These are phyloP conservation scores for Synergus laeviventris DNA, from an alignment of 2,888 invertebrate species.

Conservation along the genomic window DNA sequence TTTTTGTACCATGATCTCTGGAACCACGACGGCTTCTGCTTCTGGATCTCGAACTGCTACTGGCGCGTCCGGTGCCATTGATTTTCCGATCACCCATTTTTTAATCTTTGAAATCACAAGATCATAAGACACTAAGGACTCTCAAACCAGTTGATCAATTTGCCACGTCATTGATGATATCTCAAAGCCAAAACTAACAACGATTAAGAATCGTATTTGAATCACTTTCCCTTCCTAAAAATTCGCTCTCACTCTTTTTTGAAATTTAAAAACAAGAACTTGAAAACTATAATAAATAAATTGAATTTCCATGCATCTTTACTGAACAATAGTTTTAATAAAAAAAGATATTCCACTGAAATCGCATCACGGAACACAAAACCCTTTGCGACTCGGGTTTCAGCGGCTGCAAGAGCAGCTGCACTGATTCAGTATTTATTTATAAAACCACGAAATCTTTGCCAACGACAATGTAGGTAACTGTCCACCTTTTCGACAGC, in stretches of 20 bases:
- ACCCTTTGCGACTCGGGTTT: slow-evolving; percentile 62
- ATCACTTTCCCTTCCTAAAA: not conserved
- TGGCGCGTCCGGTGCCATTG: slow-evolving; percentile 62
- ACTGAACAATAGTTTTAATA: not conserved
- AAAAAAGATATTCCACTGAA: slow-evolving; percentile 18
- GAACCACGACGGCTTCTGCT: slow-evolving; percentile 70
- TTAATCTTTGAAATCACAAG: slow-evolving; percentile 42
- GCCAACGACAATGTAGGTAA: slow-evolving; percentile 60
- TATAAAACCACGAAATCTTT: slow-evolving; percentile 69
- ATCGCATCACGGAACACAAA: slow-evolving; percentile 24
- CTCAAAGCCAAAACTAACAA: not conserved
- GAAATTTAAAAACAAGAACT: not conserved
- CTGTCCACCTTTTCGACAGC: slow-evolving; percentile 40
- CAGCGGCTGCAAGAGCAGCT: slow-evolving; percentile 58
- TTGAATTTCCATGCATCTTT: not conserved
- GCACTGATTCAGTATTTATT: slow-evolving; percentile 73
- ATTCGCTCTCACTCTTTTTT: not conserved
- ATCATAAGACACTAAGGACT: not conserved
- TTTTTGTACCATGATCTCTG: slow-evolving; percentile 68
- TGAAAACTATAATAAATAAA: not conserved
- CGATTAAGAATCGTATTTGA: not conserved
- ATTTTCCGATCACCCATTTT: slow-evolving; percentile 67
- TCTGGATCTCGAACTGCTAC: slow-evolving; percentile 69
- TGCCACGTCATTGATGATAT: not conserved
- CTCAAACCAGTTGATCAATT: not conserved